phyloP scores from a whole-genome alignment of 1,140 invertebrate species.

The Trachelipus rathkii region DNA sequence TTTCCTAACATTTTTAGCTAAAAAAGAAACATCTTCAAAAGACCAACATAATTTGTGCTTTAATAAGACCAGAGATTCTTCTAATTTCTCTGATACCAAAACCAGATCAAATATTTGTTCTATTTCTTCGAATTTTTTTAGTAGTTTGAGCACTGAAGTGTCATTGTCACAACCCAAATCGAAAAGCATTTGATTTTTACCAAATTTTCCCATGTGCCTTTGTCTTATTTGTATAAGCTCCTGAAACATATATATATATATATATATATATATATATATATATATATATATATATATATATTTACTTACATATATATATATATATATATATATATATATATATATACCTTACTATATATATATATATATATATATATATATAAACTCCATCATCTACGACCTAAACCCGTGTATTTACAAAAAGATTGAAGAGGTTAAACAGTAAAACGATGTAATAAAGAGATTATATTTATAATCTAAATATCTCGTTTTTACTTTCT shows the following conservation, averaged over 20 bases:
- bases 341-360: no score
- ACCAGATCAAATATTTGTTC: neutral
- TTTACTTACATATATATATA: neutral
- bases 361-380: no score
- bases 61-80: neutral
- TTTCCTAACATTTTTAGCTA: conserved; percentile 34
- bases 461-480: no score
- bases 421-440: no score
- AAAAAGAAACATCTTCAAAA: conserved; percentile 30
- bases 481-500: no score
- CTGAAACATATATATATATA: no score
- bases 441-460: no score
- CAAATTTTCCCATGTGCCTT: conserved; percentile 26
- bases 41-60: neutral
- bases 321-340: no score
- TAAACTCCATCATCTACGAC: no score
- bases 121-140: conserved; percentile 11
- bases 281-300: neutral
- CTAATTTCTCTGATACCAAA: neutral
- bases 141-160: neutral
- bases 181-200: conserved; percentile 48
- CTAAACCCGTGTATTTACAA: no score
- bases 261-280: neutral
- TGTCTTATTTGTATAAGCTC: no score
- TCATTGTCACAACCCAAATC: conserved; percentile 45